Evolutionary conservation across 2,113 vertebrate species (phyloP).

Genomic region (Pollimyrus isidori): DNA sequence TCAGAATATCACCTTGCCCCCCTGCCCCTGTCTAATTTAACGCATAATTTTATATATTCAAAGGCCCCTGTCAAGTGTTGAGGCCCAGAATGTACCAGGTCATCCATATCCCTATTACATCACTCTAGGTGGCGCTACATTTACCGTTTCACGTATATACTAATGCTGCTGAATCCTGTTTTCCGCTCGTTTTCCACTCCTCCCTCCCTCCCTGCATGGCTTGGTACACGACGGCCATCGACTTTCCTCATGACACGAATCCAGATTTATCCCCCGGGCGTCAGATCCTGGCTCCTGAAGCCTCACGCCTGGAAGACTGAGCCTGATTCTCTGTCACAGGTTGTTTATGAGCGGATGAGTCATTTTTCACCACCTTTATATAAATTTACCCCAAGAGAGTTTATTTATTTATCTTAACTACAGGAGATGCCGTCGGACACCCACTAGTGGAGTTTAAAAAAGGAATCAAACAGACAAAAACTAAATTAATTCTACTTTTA

Average conservation of each 20-base stretch:
- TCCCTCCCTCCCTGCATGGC: background rate
- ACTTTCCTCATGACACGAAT: background rate
- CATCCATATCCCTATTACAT: background rate
- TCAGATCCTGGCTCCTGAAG: background rate
- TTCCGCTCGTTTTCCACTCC: background rate
- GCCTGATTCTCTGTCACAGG: background rate
- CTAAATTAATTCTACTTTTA: background rate
- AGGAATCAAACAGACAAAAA: background rate
- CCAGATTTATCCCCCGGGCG: conserved; percentile 9
- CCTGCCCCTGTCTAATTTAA: background rate
- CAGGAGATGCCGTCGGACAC: background rate
- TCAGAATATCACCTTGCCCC: background rate
- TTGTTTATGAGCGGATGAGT: conserved; percentile 13
- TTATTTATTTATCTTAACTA: background rate
- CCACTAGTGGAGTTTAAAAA: background rate
- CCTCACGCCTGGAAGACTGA: background rate
- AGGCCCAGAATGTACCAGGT: background rate
- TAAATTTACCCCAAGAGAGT: background rate
- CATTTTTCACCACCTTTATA: conserved; percentile 1
- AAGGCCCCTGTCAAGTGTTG: background rate
- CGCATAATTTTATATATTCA: background rate
- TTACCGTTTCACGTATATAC: background rate
- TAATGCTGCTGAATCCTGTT: background rate
- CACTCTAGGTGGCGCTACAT: background rate
- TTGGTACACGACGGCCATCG: background rate